These are phyloP conservation scores for Pseudomyrmex dendroicus DNA, from an alignment of 1,140 invertebrate genomes.

Conservation along the genomic window DNA sequence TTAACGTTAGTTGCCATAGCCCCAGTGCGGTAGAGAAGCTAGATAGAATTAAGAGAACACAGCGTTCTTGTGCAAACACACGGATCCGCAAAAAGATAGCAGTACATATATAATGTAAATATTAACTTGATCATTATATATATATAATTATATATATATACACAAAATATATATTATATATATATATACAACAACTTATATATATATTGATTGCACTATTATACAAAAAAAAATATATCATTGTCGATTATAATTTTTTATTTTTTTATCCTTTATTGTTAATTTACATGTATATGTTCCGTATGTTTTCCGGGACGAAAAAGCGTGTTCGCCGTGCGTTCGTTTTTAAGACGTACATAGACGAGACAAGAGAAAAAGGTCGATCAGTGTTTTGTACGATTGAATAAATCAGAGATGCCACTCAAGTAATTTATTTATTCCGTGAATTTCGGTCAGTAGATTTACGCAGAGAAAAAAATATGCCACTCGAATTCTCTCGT, in stretches of 20 bases:
- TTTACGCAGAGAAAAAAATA: background rate
- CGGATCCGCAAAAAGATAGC: slow-evolving; percentile 75
- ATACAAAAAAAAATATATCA: slow-evolving; percentile 80
- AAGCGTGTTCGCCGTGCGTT: slow-evolving; percentile 13
- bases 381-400: slow-evolving; percentile 22
- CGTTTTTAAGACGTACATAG: background rate
- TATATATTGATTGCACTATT: slow-evolving; percentile 79
- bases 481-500: slow-evolving; percentile 14
- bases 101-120: slow-evolving; percentile 81
- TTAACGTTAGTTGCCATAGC: slow-evolving; percentile 81
- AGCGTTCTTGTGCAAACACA: slow-evolving; percentile 71
- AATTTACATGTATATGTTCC: slow-evolving; percentile 49
- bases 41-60: slow-evolving; percentile 66
- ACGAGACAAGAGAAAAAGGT: background rate
- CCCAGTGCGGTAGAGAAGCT: slow-evolving; percentile 68
- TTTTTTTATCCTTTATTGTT: slow-evolving; percentile 73
- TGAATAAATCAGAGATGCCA: slow-evolving; percentile 33
- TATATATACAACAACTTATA: slow-evolving; percentile 69
- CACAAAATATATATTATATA: slow-evolving; percentile 66
- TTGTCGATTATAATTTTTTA: slow-evolving; percentile 79
- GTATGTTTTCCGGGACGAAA: background rate
- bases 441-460: slow-evolving; percentile 22
- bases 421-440: slow-evolving; percentile 36
- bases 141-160: slow-evolving; percentile 64
- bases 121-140: slow-evolving; percentile 80